Conservation (phyloP, 1,140 invertebrate species). For the Euura saliciscinereae region DNA sequence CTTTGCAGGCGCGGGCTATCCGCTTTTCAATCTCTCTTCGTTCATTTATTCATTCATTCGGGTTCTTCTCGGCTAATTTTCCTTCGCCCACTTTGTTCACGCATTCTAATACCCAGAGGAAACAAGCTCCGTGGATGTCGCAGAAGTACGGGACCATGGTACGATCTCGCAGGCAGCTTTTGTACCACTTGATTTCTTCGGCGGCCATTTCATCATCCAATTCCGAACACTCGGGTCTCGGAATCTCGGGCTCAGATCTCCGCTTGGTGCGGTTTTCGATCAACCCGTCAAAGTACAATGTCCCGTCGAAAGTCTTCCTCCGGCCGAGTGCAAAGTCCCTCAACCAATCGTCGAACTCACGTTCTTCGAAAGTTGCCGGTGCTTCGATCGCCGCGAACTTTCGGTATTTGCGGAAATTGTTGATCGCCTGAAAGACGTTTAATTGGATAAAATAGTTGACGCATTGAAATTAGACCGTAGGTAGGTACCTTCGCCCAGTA, state of each 20-base stretch:
- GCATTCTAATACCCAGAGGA: conserved; percentile 25
- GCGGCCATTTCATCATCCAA: background rate
- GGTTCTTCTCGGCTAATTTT: background rate
- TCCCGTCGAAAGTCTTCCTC: conserved; percentile 30
- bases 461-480: too few relatives aligned
- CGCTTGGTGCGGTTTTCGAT: background rate
- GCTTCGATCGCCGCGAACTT: background rate
- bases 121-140: conserved; percentile 29
- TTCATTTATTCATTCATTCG: background rate
- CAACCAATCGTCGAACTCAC: conserved; percentile 14
- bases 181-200: conserved; percentile 35
- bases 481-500: conserved; percentile 31
- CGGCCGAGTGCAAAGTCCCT: conserved; percentile 32
- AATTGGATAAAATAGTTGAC: background rate
- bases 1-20: background rate
- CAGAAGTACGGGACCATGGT: conserved; percentile 34
- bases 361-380: background rate
- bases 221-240: background rate
- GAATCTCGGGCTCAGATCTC: background rate
- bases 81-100: conserved; percentile 13
- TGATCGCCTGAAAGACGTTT: background rate
- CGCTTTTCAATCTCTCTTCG: background rate
- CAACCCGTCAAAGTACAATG: conserved; percentile 34
- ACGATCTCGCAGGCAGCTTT: conserved; percentile 32
- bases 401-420: background rate